Evolutionary conservation across 2,797 vertebrate genomes (phyloP), one percentile per base, ranked within the genome.

Genomic region (Etheostoma nigrum): DNA sequence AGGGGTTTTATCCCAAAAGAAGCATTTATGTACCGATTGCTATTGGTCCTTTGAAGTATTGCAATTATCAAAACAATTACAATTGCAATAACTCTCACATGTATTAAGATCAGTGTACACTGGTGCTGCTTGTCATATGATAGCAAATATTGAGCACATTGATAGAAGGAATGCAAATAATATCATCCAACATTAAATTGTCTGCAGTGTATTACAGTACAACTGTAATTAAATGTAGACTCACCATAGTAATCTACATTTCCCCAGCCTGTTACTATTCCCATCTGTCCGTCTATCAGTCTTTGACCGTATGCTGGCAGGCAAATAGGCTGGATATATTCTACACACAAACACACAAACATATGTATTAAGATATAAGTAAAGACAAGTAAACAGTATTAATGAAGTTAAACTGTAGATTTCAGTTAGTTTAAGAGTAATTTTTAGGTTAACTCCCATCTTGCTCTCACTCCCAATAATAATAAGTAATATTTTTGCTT

Each of bases 261-360:
- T 63, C 97, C 97, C 97, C 97, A 98, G 64, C 97, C 97, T 0
- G 97, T 98, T 18, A 97, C 97, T 0, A 95, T 97, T 57, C 97
- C 97, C 57, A 96, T 89, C 82, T 97, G 96, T 64, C 97, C 96
- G 0, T 97, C 96, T 16, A 95, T 92, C 82, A 97, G 88, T 58
- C 94, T 92, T 76, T 97, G 97, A 18, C 96, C 96, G 0, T 96
- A 92, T 0, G 96, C 95, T 9, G 97, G 97, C 78, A 98, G 94
- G 72, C 97, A 98, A 76, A 97, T 89, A 0, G 97, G 97, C 93
- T 98, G 97, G 78, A 98, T 95, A 76, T 95, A 96, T 69, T 97
- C 97, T 98, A 54, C 42, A 85, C 52, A 86, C 19, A 82, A 49
- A 69, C 23, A 83, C 4, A 27, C 47, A 76, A 61, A 76, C 11